Percentiles rank a stretch among this genome's conserved stretches.
Evolutionary conservation across 2,888 invertebrate species (phyloP).

Genomic region (Trachelus troglodyta): DNA sequence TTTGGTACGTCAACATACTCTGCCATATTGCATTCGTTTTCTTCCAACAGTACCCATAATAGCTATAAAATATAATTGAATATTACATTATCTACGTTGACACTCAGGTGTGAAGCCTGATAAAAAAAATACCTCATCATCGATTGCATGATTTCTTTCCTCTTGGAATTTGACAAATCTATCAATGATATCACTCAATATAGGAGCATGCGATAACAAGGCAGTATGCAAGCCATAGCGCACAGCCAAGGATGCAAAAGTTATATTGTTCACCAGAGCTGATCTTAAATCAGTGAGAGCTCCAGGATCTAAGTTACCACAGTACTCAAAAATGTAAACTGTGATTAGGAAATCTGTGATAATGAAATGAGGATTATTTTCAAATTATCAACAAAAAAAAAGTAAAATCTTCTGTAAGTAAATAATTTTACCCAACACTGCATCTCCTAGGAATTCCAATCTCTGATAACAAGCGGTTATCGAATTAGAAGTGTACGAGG

Average conservation of each 20-base stretch:
- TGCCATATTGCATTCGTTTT: constrained; percentile 73
- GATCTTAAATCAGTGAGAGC: constrained; percentile 93
- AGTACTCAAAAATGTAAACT: constrained; percentile 85
- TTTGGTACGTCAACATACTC: constrained; percentile 93
- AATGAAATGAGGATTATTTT: neutral
- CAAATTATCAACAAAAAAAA: neutral
- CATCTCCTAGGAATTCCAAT: constrained; percentile 94
- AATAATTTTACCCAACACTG: constrained; percentile 73
- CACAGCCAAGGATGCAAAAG: constrained; percentile 91
- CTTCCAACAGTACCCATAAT: constrained; percentile 73
- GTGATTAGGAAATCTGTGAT: constrained; percentile 85
- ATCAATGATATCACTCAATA: constrained; percentile 70
- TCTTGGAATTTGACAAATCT: constrained; percentile 76
- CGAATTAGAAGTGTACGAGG: constrained; percentile 85
- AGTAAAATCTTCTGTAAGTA: neutral
- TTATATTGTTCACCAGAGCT: constrained; percentile 95
- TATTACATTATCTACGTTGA: neutral
- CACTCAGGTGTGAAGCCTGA: neutral
- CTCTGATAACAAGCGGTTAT: constrained; percentile 90
- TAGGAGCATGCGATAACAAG: constrained; percentile 70
- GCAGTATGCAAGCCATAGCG: constrained; percentile 86
- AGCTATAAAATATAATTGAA: neutral
- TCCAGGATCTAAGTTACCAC: constrained; percentile 79
- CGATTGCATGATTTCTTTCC: constrained; percentile 71
- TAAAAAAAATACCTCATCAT: constrained; percentile 71